Percentiles rank a stretch among this genome's conserved stretches.
Conservation (phyloP, 2,113 vertebrate genomes). For the Muscicapa adusta region DNA sequence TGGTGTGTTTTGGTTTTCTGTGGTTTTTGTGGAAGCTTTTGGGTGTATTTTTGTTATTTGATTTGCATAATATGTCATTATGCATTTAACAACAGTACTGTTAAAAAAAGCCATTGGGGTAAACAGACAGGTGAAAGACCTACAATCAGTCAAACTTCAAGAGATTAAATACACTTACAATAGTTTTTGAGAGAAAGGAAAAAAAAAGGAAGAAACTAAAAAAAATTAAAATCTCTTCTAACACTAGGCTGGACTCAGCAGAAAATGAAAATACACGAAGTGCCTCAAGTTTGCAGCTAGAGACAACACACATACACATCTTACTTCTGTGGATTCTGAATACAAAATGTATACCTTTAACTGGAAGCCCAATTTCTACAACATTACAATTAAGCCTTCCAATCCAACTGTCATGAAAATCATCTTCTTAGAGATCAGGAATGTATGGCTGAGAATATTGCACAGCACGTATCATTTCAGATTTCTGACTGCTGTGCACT, state of each 20-base stretch:
- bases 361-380: background rate
- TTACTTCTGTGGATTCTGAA: background rate
- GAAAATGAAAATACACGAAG: background rate
- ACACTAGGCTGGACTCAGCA: background rate
- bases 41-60: rapidly evolving
- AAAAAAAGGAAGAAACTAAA: background rate
- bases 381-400: background rate
- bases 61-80: background rate
- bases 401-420: background rate
- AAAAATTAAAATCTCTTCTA: background rate
- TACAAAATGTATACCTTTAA: background rate
- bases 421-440: background rate
- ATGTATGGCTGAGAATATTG: rapidly evolving
- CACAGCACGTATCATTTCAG: rapidly evolving
- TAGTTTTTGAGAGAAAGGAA: background rate
- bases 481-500: background rate
- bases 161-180: background rate
- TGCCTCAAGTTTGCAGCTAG: background rate
- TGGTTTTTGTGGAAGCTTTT: rapidly evolving
- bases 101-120: background rate
- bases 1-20: background rate
- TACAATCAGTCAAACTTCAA: background rate
- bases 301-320: background rate
- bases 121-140: background rate
- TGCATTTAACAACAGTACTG: background rate